Percentiles rank a stretch among this genome's conserved stretches.
phyloP scores from a whole-genome alignment of 2,797 vertebrate genomes.

The Pangasius krempfi region DNA sequence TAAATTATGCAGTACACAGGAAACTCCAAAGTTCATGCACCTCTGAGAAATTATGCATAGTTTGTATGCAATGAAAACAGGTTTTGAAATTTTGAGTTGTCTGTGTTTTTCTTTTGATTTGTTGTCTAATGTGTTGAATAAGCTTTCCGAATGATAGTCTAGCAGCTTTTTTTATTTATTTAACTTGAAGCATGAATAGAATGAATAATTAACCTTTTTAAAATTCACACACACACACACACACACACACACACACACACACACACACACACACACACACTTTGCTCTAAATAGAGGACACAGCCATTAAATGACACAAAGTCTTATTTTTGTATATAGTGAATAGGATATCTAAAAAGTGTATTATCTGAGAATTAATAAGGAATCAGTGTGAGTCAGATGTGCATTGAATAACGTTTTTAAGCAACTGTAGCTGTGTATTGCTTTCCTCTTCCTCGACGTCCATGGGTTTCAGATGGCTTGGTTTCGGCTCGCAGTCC shows the following conservation, averaged over 20 bases:
- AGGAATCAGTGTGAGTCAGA: background rate
- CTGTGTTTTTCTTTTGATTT: constrained; percentile 1
- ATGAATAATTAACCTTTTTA: background rate
- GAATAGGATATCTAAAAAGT: background rate
- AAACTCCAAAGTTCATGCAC: background rate
- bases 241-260: background rate
- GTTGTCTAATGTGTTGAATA: background rate
- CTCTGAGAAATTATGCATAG: background rate
- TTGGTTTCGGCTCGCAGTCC: background rate
- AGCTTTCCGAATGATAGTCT: background rate
- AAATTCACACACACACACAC: too few relatives aligned
- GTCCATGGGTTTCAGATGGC: background rate
- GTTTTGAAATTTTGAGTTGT: background rate
- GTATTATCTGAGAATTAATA: background rate
- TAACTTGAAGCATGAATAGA: background rate
- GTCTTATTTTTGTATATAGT: background rate
- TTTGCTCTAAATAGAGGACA: background rate
- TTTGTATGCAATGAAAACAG: background rate
- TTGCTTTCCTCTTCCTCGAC: background rate
- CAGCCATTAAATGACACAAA: background rate
- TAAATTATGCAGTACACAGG: background rate
- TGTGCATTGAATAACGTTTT: background rate
- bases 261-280: background rate
- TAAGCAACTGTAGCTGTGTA: background rate
- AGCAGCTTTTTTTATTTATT: background rate